Percentiles rank a stretch among this genome's conserved stretches.
Conservation (phyloP, 2,797 vertebrate species). For the Gymnopithys bicolor region DNA sequence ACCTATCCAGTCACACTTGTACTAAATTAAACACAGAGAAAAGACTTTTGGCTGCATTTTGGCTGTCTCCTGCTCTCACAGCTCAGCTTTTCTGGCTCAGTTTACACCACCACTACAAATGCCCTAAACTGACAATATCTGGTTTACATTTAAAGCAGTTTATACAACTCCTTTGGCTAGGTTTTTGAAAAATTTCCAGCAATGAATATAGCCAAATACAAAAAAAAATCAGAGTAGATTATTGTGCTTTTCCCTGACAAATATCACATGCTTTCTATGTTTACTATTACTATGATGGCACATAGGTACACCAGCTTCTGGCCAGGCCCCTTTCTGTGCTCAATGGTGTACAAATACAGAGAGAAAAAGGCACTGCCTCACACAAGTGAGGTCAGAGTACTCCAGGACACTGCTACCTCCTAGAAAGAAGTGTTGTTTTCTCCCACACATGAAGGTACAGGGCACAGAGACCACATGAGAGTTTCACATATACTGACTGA, state of each 20-base stretch:
- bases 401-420: not conserved
- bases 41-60: conserved; percentile 41
- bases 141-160: conserved; percentile 64
- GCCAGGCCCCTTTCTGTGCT: not conserved
- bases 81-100: conserved; percentile 44
- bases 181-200: conserved; percentile 19
- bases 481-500: not conserved
- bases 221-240: conserved; percentile 37
- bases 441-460: not conserved
- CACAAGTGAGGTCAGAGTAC: not conserved
- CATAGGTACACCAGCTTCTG: not conserved
- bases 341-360: not conserved
- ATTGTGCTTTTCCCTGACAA: conserved; percentile 35
- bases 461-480: not conserved
- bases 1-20: conserved; percentile 29
- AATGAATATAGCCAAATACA: not conserved
- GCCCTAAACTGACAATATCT: conserved; percentile 60
- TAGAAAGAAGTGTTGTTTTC: not conserved
- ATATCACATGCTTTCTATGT: conserved; percentile 12
- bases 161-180: conserved; percentile 35
- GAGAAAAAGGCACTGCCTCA: not conserved
- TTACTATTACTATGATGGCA: not conserved
- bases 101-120: conserved; percentile 40
- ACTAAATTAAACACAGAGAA: conserved; percentile 43
- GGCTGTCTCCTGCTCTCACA: not conserved